phyloP scores from a whole-genome alignment of 35 echinoderm and acorn worm genomes.

The Lytechinus variegatus region DNA sequence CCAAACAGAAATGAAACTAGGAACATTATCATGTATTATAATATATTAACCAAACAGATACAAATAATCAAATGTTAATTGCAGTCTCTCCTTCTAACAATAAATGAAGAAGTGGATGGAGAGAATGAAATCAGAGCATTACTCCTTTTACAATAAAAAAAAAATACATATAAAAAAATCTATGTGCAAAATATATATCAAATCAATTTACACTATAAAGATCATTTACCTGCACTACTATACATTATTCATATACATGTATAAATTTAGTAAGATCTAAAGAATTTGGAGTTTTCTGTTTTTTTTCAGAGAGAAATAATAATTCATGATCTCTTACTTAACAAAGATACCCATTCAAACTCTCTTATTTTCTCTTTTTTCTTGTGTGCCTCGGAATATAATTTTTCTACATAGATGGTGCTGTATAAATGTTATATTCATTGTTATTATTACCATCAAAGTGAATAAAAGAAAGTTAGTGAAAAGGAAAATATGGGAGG shows the following conservation, averaged over 20 bases:
- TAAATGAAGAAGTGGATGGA: neutral
- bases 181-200: conserved; percentile 46
- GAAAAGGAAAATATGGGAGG: neutral
- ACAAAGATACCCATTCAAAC: neutral
- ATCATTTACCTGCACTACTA: neutral
- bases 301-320: neutral
- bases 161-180: neutral
- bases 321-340: neutral
- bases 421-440: no score
- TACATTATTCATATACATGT: neutral
- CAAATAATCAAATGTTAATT: no score
- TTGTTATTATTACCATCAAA: neutral
- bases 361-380: neutral
- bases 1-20: no score
- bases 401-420: no score
- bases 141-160: neutral
- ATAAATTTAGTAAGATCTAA: neutral
- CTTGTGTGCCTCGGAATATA: no score
- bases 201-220: conserved; percentile 36
- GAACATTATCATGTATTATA: no score
- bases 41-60: no score
- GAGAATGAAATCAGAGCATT: neutral
- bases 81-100: neutral
- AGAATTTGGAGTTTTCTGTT: neutral
- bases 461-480: neutral